Evolutionary conservation across 2,888 invertebrate genomes (phyloP), one percentile per base, ranked within the genome.

Genomic region (Melinaea menophilus): DNA sequence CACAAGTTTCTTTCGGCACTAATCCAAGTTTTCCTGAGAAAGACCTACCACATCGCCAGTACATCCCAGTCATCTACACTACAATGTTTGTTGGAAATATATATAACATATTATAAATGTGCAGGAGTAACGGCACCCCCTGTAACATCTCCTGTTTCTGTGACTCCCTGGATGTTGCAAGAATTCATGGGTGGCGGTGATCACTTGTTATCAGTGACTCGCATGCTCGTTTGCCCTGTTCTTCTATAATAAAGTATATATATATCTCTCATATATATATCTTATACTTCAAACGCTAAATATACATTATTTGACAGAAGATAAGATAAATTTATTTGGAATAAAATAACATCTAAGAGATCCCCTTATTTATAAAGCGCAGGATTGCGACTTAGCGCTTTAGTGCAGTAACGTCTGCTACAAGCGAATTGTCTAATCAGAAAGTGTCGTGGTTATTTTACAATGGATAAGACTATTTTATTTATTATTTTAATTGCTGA

Each of bases 291-390:
- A 37, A n/a, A 5, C 46, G 59, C 61, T 61, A 66, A 61, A 31
- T 35, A 55, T 22, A 22, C 45, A 35, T 31, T 62, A 22, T 47
- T 61, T 63, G n/a, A 3, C 41, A 41, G 13, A 4, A 56, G 68
- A 69, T 69, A 31, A 69, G 66, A 69, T 68, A 59, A 59, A 51
- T 12, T n/a, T 46, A 35, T 59, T 13, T 59, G 63, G 63, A 66
- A 59, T 63, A 61, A 59, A 68, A 64, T 61, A 55, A 59, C 55
- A 64, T 41, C 48, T 55, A n/a, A 61, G 55, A 59, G 56, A 58
- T 60, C 58, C 22, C 48, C 11, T 41, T 46, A 54, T 56, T 47
- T 59, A 65, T 31, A 61, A 59, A 48, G 5, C 22, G 22, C 48
- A 22, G 59, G 59, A 63, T 57, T 59, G 55, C 45, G 46, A 34